Base-by-base conservation (phyloP, 2,797 vertebrate genomes). In the Loris lydekkerianus region DNA sequence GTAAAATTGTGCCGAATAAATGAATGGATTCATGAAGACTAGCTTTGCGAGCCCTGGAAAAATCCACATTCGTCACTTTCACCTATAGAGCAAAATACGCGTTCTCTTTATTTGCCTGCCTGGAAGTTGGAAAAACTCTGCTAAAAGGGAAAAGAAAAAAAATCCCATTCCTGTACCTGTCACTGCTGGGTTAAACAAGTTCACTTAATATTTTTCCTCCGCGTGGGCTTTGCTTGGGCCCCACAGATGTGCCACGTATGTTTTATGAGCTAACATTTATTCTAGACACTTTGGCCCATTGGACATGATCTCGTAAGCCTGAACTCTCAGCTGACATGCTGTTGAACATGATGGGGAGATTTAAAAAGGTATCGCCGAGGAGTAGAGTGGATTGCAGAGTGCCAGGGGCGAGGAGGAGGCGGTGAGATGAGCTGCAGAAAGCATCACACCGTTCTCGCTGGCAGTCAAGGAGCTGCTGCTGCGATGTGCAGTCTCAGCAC, bases 201-300 rank as follows among this genome's bases (percentile, higher is more conserved):
- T 69, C 69, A 27, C 80, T 88, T 83, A 14, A 8, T 65, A 1
- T 73, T 27, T 65, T 78, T 77, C 17, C 40, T 73, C 46, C 0
- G 0, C 25, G 46, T 86, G 86, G 77, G 85, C 46, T 96, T 86
- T 76, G 82, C 93, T 89, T 20, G 34, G 65, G 70, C 23, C 85
- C 65, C 40, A 3, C 1, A n/a, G 95, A 93, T 82, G 65, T 73
- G 75, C 87, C 75, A 83, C 1, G 0, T 40, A 40, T 96, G 94
- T 96, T 97, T 97, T 96, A 95, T 49, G 96, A 96, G 75, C 70
- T 92, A 86, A 96, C 96, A 95, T 97, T 97, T 95, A 89, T 91
- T 93, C 91, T 93, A 88, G 97, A 96, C 89, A 89, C 95, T 93
- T 83, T 65, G 92, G 95, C 87, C 95, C 87, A 43, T 13, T 70